Conservation (phyloP, 1,140 invertebrate species). For the Drosophila kohkoa region DNA sequence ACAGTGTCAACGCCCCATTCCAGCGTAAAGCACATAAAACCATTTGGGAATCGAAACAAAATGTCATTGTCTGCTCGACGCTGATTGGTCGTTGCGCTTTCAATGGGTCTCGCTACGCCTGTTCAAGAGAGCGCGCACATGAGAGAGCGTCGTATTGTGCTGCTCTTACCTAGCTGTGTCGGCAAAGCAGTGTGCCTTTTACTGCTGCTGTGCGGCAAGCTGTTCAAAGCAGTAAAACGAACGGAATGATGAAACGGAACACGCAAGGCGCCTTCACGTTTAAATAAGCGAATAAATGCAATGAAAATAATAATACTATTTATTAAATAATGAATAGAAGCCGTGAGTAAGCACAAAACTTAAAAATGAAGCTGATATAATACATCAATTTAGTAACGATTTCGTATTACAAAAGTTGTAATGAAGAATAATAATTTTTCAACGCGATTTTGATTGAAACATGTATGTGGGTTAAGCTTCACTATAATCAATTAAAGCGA, state of each 20-base stretch:
- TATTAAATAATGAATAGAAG: not conserved
- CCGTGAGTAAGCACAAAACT: no score
- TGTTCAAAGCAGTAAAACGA: slow-evolving; percentile 35
- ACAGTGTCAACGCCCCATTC: slow-evolving; percentile 73
- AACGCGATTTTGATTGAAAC: no score
- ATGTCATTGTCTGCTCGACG: slow-evolving; percentile 55
- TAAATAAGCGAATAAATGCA: not conserved
- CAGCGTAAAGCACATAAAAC: slow-evolving; percentile 35
- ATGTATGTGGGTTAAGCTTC: no score
- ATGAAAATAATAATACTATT: not conserved
- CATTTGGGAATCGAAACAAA: slow-evolving; percentile 66
- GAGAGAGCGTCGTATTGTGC: slow-evolving; percentile 7
- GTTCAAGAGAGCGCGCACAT: slow-evolving; percentile 43
- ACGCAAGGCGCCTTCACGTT: not conserved
- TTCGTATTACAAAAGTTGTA: no score
- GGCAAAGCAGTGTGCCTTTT: slow-evolving; percentile 45
- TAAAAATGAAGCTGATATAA: no score
- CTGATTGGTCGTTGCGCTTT: slow-evolving; percentile 56
- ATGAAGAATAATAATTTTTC: no score
- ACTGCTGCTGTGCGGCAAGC: slow-evolving; percentile 7
- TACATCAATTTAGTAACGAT: no score
- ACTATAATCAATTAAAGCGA: no score
- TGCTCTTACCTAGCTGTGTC: slow-evolving; percentile 31
- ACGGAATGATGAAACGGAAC: slow-evolving; percentile 4
- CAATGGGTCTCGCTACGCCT: slow-evolving; percentile 21